Evolutionary conservation across 37 sponge, comb jelly and placozoan species (phyloP).

Genomic region (Mnemiopsis leidyi): DNA sequence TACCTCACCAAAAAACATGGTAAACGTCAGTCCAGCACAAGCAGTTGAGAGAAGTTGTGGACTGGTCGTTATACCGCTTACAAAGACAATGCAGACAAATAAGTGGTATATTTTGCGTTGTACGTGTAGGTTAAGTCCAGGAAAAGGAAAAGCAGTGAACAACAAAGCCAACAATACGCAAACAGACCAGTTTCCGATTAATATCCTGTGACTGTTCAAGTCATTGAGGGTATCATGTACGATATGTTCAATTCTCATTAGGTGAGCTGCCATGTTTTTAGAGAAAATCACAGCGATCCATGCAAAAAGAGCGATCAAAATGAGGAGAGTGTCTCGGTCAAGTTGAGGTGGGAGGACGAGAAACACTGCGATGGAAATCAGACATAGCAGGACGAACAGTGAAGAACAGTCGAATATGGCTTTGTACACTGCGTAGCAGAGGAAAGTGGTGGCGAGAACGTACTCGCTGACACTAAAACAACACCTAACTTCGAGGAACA

Average conservation of each 20-base stretch:
- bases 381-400: slow-evolving; percentile 36
- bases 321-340: background rate
- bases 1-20: slow-evolving; percentile 39
- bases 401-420: slow-evolving; percentile 36
- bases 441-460: slow-evolving; percentile 40
- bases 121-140: slow-evolving; percentile 20
- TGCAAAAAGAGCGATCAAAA: background rate
- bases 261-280: background rate
- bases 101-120: slow-evolving; percentile 64
- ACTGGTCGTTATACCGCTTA: background rate
- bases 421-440: slow-evolving; percentile 39
- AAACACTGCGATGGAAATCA: slow-evolving; percentile 15
- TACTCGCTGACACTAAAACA: slow-evolving; percentile 66
- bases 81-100: slow-evolving; percentile 51
- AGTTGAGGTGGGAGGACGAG: slow-evolving; percentile 22
- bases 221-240: background rate
- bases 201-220: background rate
- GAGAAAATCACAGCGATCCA: slow-evolving; percentile 63
- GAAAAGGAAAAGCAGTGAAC: background rate
- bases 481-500: background rate
- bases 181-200: background rate
- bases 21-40: background rate
- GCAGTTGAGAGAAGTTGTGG: slow-evolving; percentile 39
- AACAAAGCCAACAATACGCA: background rate
- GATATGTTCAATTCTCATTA: background rate